Evolutionary conservation across 2,888 invertebrate genomes (phyloP).

Genomic region (Hirtodrosophila alboralis): DNA sequence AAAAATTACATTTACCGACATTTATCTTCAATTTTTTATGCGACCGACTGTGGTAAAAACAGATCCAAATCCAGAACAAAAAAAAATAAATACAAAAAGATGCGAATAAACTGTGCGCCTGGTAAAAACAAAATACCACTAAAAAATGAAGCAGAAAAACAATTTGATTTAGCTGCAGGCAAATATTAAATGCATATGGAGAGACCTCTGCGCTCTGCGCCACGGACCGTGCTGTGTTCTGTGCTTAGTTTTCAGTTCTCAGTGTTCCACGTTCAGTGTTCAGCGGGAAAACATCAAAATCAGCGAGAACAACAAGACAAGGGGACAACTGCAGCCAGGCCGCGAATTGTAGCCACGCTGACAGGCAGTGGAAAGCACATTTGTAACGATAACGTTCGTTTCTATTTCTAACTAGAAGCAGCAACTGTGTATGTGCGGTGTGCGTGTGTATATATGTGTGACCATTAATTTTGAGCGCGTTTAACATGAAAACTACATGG

Average conservation of each 20-base stretch:
- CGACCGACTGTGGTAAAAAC: slow-evolving; percentile 23
- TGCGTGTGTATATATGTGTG: slow-evolving; percentile 51
- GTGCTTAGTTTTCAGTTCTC: not conserved
- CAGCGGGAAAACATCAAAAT: slow-evolving; percentile 65
- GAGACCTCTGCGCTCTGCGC: slow-evolving; percentile 4
- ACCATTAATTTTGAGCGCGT: slow-evolving; percentile 77
- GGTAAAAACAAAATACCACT: slow-evolving; percentile 2
- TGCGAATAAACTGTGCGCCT: slow-evolving; percentile 28
- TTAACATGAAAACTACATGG: slow-evolving; percentile 77
- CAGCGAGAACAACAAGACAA: slow-evolving; percentile 43
- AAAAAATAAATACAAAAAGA: slow-evolving; percentile 16
- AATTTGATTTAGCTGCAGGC: slow-evolving; percentile 75
- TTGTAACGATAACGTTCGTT: slow-evolving; percentile 77
- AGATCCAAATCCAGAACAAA: slow-evolving; percentile 7
- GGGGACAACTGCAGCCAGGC: slow-evolving; percentile 35
- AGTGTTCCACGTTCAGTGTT: slow-evolving; percentile 9
- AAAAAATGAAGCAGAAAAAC: slow-evolving; percentile 61
- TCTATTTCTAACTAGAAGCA: slow-evolving; percentile 63
- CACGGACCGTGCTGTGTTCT: not conserved
- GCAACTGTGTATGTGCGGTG: slow-evolving; percentile 18
- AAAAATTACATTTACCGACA: slow-evolving; percentile 71
- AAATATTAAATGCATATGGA: slow-evolving; percentile 69
- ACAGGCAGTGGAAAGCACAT: slow-evolving; percentile 77
- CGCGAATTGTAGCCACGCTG: slow-evolving; percentile 71
- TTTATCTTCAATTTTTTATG: slow-evolving; percentile 67